phyloP scores from a whole-genome alignment of 2,888 invertebrate genomes.

The Calliscelio sp. region DNA sequence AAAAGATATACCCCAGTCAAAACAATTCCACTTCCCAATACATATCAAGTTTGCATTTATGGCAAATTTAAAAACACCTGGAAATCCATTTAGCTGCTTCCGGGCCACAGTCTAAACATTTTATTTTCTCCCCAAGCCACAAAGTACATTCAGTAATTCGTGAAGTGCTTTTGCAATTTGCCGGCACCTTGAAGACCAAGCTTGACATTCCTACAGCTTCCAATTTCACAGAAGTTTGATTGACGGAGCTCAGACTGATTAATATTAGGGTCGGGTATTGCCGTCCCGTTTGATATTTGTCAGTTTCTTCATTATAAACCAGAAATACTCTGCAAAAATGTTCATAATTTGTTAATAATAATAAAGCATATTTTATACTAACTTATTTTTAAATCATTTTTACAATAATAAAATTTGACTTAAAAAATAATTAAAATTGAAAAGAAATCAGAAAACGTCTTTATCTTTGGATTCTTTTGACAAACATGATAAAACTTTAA shows the following conservation, averaged over 20 bases:
- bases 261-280: constrained; percentile 86
- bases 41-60: constrained; percentile 3
- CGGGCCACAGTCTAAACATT: constrained; percentile 89
- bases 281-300: constrained; percentile 85
- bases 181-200: constrained; percentile 85
- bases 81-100: constrained; percentile 89
- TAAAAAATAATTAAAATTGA: too few relatives aligned
- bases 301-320: constrained; percentile 85
- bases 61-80: constrained; percentile 77
- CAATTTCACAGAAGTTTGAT: constrained; percentile 84
- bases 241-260: constrained; percentile 85
- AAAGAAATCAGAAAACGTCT: too few relatives aligned
- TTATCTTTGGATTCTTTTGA: too few relatives aligned
- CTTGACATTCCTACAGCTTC: constrained; percentile 86
- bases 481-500: too few relatives aligned
- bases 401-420: too few relatives aligned
- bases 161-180: constrained; percentile 54
- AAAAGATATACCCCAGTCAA: constrained; percentile 18
- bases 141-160: constrained; percentile 78
- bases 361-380: too few relatives aligned
- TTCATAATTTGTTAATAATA: neutral
- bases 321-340: constrained; percentile 84
- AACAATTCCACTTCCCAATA: constrained; percentile 20
- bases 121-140: constrained; percentile 84
- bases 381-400: too few relatives aligned